Evolutionary conservation across 2,888 invertebrate genomes (phyloP).

Genomic region (Limenitis camilla): DNA sequence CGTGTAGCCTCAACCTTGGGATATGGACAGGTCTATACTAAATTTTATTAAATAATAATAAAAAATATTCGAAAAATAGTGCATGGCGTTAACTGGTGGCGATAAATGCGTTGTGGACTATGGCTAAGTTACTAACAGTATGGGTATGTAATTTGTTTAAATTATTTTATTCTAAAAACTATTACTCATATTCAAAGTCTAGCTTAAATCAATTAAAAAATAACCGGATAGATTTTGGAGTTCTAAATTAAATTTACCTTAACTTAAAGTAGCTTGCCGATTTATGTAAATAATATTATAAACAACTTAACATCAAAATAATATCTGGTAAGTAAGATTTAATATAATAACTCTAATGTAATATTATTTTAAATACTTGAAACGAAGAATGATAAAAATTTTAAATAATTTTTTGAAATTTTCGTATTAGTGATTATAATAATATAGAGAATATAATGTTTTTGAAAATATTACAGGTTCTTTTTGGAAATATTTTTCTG

Average conservation of each 20-base stretch:
- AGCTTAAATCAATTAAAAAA: too few relatives aligned
- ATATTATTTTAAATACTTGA: too few relatives aligned
- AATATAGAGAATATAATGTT: neutral
- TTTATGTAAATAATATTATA: neutral
- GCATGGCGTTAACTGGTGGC: constrained; percentile 27
- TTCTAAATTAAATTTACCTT: too few relatives aligned
- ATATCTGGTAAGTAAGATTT: too few relatives aligned
- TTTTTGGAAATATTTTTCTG: constrained; percentile 52
- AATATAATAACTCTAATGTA: too few relatives aligned
- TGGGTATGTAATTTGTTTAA: constrained; percentile 40
- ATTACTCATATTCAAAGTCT: neutral
- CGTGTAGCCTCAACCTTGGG: constrained; percentile 58
- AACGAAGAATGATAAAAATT: too few relatives aligned
- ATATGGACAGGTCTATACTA: constrained; percentile 49
- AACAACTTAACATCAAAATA: neutral
- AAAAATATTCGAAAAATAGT: constrained; percentile 24
- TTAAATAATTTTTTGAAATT: too few relatives aligned
- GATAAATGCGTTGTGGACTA: constrained; percentile 26
- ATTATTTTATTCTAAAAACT: neutral
- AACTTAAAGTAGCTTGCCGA: too few relatives aligned
- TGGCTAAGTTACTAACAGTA: constrained; percentile 49
- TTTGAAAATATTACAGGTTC: constrained; percentile 36
- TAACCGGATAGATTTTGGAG: too few relatives aligned
- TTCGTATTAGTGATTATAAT: too few relatives aligned
- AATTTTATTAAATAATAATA: constrained; percentile 25